A percentile compares a stretch with the other conserved stretches of the same genome.
Evolutionary conservation across 2,113 vertebrate genomes (phyloP).

Genomic region (Actenoides hombroni): DNA sequence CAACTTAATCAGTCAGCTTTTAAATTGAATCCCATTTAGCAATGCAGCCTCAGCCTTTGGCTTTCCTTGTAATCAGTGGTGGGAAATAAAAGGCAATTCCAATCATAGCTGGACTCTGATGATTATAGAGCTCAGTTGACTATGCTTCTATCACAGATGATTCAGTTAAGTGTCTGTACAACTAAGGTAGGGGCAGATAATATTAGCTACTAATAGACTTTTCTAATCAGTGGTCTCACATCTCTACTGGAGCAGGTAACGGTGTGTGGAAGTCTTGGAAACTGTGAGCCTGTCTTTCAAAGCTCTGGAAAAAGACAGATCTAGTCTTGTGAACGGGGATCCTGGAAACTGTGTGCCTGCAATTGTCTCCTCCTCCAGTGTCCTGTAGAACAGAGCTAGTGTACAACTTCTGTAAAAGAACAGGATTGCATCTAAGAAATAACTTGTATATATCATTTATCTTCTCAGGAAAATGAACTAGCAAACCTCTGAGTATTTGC

Average conservation of each 20-base stretch:
- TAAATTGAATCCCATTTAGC: neutral
- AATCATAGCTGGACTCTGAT: constrained; percentile 8
- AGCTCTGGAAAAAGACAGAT: neutral
- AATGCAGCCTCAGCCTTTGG: neutral
- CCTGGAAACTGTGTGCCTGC: neutral
- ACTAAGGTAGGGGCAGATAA: neutral
- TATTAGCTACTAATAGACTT: neutral
- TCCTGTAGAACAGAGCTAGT: neutral
- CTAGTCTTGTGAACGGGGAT: neutral
- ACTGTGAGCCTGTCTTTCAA: neutral
- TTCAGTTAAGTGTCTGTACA: neutral
- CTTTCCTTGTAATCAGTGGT: neutral
- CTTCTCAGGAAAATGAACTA: neutral
- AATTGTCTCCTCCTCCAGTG: neutral
- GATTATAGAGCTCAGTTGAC: constrained; percentile 10
- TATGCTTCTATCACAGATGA: neutral
- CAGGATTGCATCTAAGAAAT: neutral
- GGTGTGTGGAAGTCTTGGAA: neutral
- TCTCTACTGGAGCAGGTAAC: neutral
- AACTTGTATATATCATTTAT: neutral
- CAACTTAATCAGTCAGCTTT: neutral
- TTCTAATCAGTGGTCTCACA: neutral
- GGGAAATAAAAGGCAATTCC: constrained; percentile 24
- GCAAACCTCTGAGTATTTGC: neutral
- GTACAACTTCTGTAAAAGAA: neutral